These are phyloP conservation scores for Poecile atricapillus DNA, from an alignment of 2,113 vertebrate species.

Conservation along the genomic window DNA sequence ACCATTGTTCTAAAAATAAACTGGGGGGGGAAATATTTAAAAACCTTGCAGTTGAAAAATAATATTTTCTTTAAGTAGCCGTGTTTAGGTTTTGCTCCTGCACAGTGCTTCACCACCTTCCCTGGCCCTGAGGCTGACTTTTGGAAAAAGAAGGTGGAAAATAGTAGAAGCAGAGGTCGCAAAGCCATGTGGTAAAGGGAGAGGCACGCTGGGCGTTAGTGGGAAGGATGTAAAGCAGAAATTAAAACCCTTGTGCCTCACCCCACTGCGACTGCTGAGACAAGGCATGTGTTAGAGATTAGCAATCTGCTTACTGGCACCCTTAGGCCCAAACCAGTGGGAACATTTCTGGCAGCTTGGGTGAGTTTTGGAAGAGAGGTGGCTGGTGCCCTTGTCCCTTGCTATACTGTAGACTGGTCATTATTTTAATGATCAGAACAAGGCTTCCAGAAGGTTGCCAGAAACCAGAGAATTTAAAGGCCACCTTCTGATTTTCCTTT, in stretches of 20 bases:
- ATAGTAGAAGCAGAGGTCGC: not conserved
- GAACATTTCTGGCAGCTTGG: not conserved
- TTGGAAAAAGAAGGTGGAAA: not conserved
- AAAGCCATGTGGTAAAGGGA: not conserved
- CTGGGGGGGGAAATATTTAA: accelerated
- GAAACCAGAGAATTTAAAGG: not conserved
- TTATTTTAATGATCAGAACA: not conserved
- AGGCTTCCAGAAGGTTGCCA: not conserved
- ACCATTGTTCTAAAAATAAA: conserved; percentile 71
- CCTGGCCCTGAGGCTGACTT: not conserved
- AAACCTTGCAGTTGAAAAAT: conserved; percentile 47
- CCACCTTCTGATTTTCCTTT: not conserved
- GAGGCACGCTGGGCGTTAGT: not conserved
- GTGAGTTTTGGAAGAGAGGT: not conserved
- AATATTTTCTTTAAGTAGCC: conserved; percentile 36
- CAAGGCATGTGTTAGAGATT: not conserved
- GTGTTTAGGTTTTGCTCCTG: not conserved
- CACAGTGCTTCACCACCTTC: not conserved
- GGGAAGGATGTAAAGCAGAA: not conserved
- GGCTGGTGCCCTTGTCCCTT: not conserved
- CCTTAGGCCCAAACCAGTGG: not conserved
- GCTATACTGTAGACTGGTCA: not conserved
- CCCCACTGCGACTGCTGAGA: not conserved
- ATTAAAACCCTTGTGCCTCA: not conserved
- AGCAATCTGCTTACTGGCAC: not conserved